Evolutionary conservation across 2,888 invertebrate genomes (phyloP), one percentile per base, ranked within the genome.

Genomic region (Actias luna): DNA sequence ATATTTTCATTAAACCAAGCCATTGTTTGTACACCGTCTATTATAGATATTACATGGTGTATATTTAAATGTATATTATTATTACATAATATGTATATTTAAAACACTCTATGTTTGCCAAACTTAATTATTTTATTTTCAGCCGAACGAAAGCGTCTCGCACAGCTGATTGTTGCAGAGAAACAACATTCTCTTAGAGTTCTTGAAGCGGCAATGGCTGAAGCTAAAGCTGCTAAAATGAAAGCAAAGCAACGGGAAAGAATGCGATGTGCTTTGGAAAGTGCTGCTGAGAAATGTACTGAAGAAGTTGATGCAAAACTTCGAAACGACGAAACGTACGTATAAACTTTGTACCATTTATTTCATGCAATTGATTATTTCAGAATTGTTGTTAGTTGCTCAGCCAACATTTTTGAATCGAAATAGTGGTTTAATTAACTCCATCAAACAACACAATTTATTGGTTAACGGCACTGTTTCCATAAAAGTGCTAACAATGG

Each of bases 141-240:
- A 92, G 92, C 92, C 42, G 92, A 92, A 73, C 83, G 92, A 14
- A 90, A 91, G 73, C 78, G 92, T 27, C 70, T 92, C 27, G 89
- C 91, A 0, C 92, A 92, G 63, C 72, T 92, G n/a, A 91, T 92
- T 77, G 82, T 91, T 73, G 91, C 89, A 0, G 92, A 92, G 63
- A 92, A 92, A 63, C 92, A 92, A 62, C 92, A 92, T 66, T 90
- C 91, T 0, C 69, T 92, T 3, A 75, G 89, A 58, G 89, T 92
- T 1, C 70, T 92, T 7, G 90, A 92, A 69, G 89, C 89, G 0
- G 92, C 92, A 0, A 91, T 92, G 87, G 89, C 89, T 0, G 92
- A 92, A 69, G 86, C 92, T 0, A 87, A 89, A 64, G 90, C 86
- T 0, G 85, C 87, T 29, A 89, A 88, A 66, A 76, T 71, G 35